Evolutionary conservation across 2,113 vertebrate species (phyloP).

Genomic region (Struthio camelus): DNA sequence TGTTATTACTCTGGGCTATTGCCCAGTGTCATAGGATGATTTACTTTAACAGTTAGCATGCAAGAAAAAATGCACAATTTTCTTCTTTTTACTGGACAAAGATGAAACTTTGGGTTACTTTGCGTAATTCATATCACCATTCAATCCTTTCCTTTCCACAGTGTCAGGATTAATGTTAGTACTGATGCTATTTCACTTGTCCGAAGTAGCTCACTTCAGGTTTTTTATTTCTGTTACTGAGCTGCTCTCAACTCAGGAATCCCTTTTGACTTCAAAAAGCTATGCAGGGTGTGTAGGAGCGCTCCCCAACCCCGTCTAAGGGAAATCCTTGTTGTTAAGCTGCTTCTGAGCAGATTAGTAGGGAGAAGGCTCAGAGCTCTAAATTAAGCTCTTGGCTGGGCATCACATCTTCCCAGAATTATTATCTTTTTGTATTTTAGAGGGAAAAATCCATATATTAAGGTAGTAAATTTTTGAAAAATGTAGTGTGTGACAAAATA

Average conservation of each 20-base stretch:
- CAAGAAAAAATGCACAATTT: neutral
- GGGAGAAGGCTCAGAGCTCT: neutral
- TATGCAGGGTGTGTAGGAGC: neutral
- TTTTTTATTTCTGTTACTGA: neutral
- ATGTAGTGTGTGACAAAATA: neutral
- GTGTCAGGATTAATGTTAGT: neutral
- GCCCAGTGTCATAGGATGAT: constrained; percentile 17
- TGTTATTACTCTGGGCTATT: constrained; percentile 16
- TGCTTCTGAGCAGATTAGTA: neutral
- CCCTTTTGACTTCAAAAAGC: neutral
- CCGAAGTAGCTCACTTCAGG: neutral
- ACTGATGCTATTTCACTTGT: neutral
- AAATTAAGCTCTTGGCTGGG: neutral
- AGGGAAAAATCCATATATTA: neutral
- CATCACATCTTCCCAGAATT: neutral
- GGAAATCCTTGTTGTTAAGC: neutral
- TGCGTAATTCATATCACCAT: constrained; percentile 11
- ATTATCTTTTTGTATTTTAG: neutral
- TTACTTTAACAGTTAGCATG: neutral
- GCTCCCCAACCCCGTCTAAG: neutral
- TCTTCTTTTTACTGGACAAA: constrained; percentile 13
- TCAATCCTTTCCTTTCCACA: neutral
- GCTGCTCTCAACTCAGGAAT: neutral
- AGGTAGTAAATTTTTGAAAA: neutral
- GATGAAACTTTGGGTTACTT: neutral